Base-by-base conservation (phyloP, 2,888 invertebrate species). In the Agrochola lota region DNA sequence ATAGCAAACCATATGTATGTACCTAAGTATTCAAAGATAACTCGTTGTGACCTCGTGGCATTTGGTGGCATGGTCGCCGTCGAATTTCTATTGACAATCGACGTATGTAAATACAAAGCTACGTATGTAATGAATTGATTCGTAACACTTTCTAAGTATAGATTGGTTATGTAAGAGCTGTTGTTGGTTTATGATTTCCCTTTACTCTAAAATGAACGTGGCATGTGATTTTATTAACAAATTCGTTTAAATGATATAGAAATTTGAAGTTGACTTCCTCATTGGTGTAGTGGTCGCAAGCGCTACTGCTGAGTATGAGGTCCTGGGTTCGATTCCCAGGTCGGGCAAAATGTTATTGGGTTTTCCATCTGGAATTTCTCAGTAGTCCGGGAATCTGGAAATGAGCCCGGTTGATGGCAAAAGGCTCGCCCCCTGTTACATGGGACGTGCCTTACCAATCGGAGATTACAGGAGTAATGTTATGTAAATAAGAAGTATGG, bases 11-110 rank as follows among this genome's bases (percentile, higher is more conserved):
- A 87, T 82, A 74, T 74, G 71, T 80, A 85, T 1, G 0, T 43
- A 40, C 85, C 86, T 85, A 88, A 90, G 83, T 52, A 69, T 69
- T 59, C 46, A 55, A 26, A 17, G 74, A 83, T 84, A 85, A 80
- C 78, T 75, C 66, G 81, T 26, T 76, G 67, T 77, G 89, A 87
- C 91, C 89, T 90, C 88, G 84, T 86, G 84, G 83, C 82, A 87
- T 85, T 84, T 85, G 74, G 71, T 77, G 52, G 52, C 43, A 77
- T 59, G 71, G 59, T 63, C 75, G 69, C 71, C 77, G 26, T 75
- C 77, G 81, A 86, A 86, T 89, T 82, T 87, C 86, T 88, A 89
- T 90, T 88, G 84, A 82, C 80, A 84, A 81, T 73, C 64, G 75
- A 84, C 72, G 71, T 63, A 77, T 78, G 71, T 77, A 75, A 52